These are phyloP conservation scores for Chelmon rostratus DNA, from an alignment of 2,797 vertebrate species.

Conservation along the genomic window DNA sequence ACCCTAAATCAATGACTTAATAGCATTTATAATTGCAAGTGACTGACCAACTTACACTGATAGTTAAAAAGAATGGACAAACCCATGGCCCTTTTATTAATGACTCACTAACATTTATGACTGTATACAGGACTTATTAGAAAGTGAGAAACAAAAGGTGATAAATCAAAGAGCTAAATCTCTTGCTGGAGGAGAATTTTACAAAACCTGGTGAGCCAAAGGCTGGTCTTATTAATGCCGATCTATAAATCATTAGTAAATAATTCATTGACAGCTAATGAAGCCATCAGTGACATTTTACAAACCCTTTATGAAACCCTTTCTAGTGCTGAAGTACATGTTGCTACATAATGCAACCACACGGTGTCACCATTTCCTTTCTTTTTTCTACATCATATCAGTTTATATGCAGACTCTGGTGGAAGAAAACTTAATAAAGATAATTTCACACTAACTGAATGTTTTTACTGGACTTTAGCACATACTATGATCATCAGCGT, in stretches of 20 bases:
- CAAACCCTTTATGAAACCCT: background rate
- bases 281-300: background rate
- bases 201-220: background rate
- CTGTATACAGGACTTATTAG: background rate
- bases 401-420: background rate
- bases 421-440: background rate
- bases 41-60: background rate
- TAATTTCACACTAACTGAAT: background rate
- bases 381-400: background rate
- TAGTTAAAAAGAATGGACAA: background rate
- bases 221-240: accelerated
- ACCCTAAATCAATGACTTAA: background rate
- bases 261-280: background rate
- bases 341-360: conserved; percentile 55
- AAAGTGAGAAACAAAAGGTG: background rate
- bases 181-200: background rate
- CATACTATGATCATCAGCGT: background rate
- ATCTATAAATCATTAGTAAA: background rate
- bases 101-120: background rate
- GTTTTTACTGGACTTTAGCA: background rate
- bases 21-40: background rate
- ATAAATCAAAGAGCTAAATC: background rate
- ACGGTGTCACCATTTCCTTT: conserved; percentile 61
- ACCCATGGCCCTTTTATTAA: background rate
- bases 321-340: background rate